phyloP scores from a whole-genome alignment of 2,888 invertebrate species.

The Diarsia rubi region DNA sequence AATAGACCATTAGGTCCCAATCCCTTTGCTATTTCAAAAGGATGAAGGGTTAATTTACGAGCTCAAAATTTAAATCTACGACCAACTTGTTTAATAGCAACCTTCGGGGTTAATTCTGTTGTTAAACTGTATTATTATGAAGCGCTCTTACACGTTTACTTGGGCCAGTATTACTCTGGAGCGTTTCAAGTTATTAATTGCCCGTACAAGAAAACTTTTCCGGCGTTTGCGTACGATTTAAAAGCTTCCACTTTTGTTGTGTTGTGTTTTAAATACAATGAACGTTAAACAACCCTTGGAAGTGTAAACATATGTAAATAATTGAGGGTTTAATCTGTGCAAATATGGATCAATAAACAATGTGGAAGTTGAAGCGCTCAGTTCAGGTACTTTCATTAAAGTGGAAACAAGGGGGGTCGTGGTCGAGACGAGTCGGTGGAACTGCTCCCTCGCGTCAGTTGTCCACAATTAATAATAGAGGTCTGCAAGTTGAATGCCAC shows the following conservation, averaged over 20 bases:
- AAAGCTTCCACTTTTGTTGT: constrained; percentile 58
- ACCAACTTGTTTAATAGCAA: constrained; percentile 88
- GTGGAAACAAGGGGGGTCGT: constrained; percentile 78
- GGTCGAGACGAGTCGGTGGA: constrained; percentile 69
- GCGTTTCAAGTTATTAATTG: constrained; percentile 67
- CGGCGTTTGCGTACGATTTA: constrained; percentile 65
- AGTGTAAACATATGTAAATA: constrained; percentile 56
- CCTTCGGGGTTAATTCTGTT: constrained; percentile 87
- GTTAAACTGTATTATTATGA: constrained; percentile 86
- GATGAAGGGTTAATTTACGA: constrained; percentile 91
- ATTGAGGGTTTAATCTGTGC: constrained; percentile 60
- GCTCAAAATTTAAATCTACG: constrained; percentile 91
- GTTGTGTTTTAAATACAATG: constrained; percentile 50
- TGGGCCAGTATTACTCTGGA: constrained; percentile 60
- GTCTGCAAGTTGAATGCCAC: constrained; percentile 88
- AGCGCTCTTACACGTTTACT: constrained; percentile 75
- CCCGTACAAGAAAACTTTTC: constrained; percentile 65
- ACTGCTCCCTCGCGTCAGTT: constrained; percentile 83
- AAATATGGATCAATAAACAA: constrained; percentile 78
- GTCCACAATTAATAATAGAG: constrained; percentile 89
- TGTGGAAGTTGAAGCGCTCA: constrained; percentile 69
- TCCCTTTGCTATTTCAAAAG: constrained; percentile 90
- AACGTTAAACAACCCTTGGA: constrained; percentile 31
- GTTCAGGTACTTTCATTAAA: constrained; percentile 80
- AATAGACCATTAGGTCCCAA: constrained; percentile 90